These are phyloP conservation scores for Apaloderma vittatum DNA, from an alignment of 2,113 vertebrate species.

Conservation along the genomic window DNA sequence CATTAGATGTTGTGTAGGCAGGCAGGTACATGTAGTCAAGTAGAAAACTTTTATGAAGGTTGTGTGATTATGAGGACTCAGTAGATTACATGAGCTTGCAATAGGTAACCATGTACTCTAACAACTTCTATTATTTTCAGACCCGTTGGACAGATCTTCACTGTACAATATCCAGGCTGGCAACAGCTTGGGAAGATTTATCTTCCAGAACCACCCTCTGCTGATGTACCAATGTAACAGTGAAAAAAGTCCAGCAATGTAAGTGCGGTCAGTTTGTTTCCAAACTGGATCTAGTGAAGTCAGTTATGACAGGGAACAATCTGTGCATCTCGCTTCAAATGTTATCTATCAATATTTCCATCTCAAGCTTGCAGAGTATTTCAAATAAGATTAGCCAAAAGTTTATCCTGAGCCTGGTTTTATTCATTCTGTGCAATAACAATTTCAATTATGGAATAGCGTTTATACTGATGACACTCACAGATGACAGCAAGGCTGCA, in stretches of 20 bases:
- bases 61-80: background rate
- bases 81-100: background rate
- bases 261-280: background rate
- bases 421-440: background rate
- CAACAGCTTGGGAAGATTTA: background rate
- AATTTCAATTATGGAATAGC: background rate
- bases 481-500: background rate
- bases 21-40: background rate
- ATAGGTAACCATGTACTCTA: background rate
- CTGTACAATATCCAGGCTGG: background rate
- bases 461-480: background rate
- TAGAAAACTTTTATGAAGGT: background rate
- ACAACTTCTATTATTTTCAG: background rate
- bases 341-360: background rate
- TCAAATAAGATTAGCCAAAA: background rate
- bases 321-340: background rate
- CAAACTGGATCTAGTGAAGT: background rate
- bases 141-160: background rate
- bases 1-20: background rate
- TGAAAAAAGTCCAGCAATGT: background rate
- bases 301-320: background rate
- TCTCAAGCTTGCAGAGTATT: background rate
- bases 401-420: background rate
- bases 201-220: background rate
- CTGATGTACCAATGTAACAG: background rate